Evolutionary conservation across 64 coral and sea anemone species (phyloP), one percentile per base, ranked within the genome.

Genomic region (Actinia equina): DNA sequence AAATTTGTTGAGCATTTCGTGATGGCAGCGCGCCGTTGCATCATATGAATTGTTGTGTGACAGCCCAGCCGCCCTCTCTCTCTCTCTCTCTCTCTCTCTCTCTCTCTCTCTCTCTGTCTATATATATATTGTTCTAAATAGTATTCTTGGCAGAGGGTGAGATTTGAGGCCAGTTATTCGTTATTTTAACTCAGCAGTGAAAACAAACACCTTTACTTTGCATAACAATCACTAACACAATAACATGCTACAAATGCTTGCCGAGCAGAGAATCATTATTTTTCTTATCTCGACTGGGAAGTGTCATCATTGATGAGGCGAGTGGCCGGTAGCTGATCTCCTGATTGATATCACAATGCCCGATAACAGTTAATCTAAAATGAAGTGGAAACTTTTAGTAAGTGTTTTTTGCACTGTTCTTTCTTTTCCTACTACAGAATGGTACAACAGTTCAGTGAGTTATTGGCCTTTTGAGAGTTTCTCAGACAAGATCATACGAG

Each of bases 401-500:
- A 59, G 83, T 85, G 83, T 92, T 19, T 69, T 92, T 30, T 52
- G 62, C 54, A 85, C 85, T 15, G 42, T 92, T 0, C 77, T 92
- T n/a, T 92, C 90, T 56, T 30, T 92, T 52, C 86, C 86, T 81
- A 83, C 71, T n/a, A 83, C 91, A n/a, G 85, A 96, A 79, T 96
- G 91, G 94, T 96, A 93, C 89, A 89, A 43, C 4, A 84, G 43
- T 27, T 84, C 94, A 3, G 77, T 89, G 19, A 87, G 92, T 82
- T 96, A 96, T 26, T 96, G 94, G 94, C 94, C 94, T 26, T 96
- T 96, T 67, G 94, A 96, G 61, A 82, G 77, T 27, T 58, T 60
- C 13, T 81, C 12, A 16, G 89, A 85, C 1, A 42, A 43, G 15
- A 83, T 84, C 6, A 82, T 78, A 65, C 43, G 71, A 13, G 94